Evolutionary conservation across 2,797 vertebrate species (phyloP).

Genomic region (Coilia nasus): DNA sequence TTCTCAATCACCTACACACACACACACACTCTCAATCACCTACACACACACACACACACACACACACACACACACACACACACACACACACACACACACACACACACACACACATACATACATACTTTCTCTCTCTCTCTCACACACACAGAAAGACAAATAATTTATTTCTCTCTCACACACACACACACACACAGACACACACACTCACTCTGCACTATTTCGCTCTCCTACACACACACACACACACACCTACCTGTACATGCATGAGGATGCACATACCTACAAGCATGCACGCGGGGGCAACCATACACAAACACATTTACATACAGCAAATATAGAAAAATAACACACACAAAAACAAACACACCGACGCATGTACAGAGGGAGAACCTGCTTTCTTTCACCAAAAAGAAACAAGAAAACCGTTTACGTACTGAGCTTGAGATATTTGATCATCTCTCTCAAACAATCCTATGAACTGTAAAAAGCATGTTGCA

Average conservation of each 20-base stretch:
- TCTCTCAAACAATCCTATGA: too few species aligned
- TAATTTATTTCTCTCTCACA: background rate
- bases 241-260: too few species aligned
- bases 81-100: conserved; percentile 38
- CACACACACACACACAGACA: background rate
- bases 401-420: background rate
- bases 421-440: background rate
- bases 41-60: conserved; percentile 48
- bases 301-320: background rate
- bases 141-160: background rate
- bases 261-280: too few species aligned
- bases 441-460: background rate
- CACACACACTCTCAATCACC: background rate
- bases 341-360: background rate
- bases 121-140: conserved; percentile 50
- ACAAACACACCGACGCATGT: conserved; percentile 48
- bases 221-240: too few species aligned
- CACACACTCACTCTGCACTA: conserved; percentile 29
- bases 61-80: conserved; percentile 17
- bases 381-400: background rate
- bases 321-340: too few species aligned
- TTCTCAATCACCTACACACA: too few species aligned
- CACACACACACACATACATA: conserved; percentile 33
- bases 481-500: too few species aligned
- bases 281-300: too few species aligned